Evolutionary conservation across 1,140 invertebrate genomes (phyloP), one percentile per base, ranked within the genome.

Genomic region (Drosophila simulans): DNA sequence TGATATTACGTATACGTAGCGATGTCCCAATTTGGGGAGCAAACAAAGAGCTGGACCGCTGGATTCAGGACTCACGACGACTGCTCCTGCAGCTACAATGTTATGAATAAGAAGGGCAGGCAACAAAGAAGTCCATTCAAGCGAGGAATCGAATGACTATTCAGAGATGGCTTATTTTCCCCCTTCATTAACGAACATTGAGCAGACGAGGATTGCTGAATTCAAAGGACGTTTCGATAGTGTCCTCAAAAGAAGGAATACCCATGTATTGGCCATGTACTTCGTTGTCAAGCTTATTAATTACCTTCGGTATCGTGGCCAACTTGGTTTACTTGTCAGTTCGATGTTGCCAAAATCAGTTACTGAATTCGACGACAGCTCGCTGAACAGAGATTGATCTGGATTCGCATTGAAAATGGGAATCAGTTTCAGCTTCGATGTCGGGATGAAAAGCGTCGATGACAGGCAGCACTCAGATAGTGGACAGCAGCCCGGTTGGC

Each of bases 1-100:
- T 89, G 72, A 66, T 84, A 89, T 80, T 78, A 85, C 81, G 77
- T 80, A 84, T 86, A 80, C 78, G 59, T 60, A 37, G 43, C 58
- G 79, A 46, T 84, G 84, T 51, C 70, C 72, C 64, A 77, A 88
- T 88, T 88, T 88, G 72, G 77, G 73, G 71, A 48, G 59, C 84
- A 80, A 89, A 89, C 80, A 83, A 66, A 48, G 64, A 43, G 73
- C 55, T 20, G 15, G 45, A 43, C 43, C 10, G 20, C 46, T 27
- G 40, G 31, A 55, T 40, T 59, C 56, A 56, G 40, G 31, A 55
- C 35, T 59, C 56, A 56, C 40, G 59, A 56, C 37, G 55, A 45
- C 27, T 25, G 37, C 37, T 22, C 15, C 20, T 7, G 8, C 22
- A 43, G 39, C 35, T 63, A 58, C 46, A 55, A 57, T 27, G 35